Base-by-base conservation (phyloP, 2,888 invertebrate genomes). In the Amphipyra berbera region DNA sequence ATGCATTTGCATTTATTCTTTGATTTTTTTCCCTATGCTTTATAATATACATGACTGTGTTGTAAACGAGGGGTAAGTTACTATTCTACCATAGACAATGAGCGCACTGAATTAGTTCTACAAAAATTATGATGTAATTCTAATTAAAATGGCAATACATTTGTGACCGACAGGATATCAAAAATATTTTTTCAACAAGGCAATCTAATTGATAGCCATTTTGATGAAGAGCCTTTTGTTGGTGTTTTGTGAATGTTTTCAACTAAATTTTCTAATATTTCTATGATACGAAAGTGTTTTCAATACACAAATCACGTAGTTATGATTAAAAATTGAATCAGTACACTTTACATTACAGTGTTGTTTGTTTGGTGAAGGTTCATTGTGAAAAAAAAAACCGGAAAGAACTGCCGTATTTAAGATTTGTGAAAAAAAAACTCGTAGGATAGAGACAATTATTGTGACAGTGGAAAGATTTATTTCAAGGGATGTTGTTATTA, bases 161-260 rank as follows among this genome's bases (percentile, higher is more conserved):
- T 78, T 84, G 82, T 88, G 88, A 89, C 85, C 83, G 89, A 91
- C 91, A 92, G 93, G 93, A 93, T 93, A 92, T 92, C 89, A 91
- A 89, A 90, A 88, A 83, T 82, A 86, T 86, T 93, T 94, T 94
- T 93, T 94, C 88, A 88, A 87, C 82, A 86, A 91, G 92, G 94
- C 94, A 94, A 93, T 88, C 83, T 92, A 89, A 93, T 93, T 94
- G 93, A 94, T 94, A 94, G 95, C 95, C 95, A 95, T 95, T 95
- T 95, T 95, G 94, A 92, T 95, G 94, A 92, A 93, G 90, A 95
- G 92, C 89, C 94, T 95, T 95, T 95, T 95, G 95, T 95, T 95
- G 89, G 95, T 95, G 95, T 95, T 95, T 95, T 95, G 93, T 95
- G 94, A 94, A 95, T 94, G 94, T 95, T 95, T 95, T 95, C 90